These are phyloP conservation scores for Andrena bicolor DNA, from an alignment of 2,888 invertebrate genomes.

Conservation along the genomic window DNA sequence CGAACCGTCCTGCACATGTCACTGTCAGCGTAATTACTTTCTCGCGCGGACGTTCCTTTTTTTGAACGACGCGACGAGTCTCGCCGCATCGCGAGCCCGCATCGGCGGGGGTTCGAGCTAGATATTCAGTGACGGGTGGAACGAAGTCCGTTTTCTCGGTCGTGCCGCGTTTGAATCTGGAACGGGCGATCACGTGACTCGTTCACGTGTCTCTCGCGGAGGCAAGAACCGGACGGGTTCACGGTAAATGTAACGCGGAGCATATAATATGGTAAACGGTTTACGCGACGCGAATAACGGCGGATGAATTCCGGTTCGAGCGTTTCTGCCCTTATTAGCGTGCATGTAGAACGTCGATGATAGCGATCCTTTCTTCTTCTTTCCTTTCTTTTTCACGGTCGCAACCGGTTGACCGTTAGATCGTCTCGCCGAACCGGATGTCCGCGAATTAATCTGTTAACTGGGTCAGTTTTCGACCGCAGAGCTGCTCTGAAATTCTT, in stretches of 20 bases:
- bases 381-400: neutral
- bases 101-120: neutral
- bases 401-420: slow-evolving; percentile 1
- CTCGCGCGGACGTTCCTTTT: neutral
- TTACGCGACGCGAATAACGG: slow-evolving; percentile 24
- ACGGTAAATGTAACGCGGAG: slow-evolving; percentile 56
- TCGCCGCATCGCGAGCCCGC: no score
- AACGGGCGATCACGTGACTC: slow-evolving; percentile 37
- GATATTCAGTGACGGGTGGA: neutral
- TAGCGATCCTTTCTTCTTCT: slow-evolving; percentile 4
- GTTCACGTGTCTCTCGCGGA: slow-evolving; percentile 26
- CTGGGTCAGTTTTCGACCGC: neutral
- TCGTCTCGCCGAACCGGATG: neutral
- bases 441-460: neutral
- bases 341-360: neutral
- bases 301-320: slow-evolving; percentile 5
- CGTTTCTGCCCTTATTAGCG: slow-evolving; percentile 37
- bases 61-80: neutral
- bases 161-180: slow-evolving; percentile 33
- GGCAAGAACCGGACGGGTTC: slow-evolving; percentile 34
- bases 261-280: slow-evolving; percentile 35
- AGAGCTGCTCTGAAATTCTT: neutral
- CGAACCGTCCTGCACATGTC: neutral
- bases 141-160: slow-evolving; percentile 1
- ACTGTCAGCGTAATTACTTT: neutral